phyloP scores from a whole-genome alignment of 2,888 invertebrate genomes.

The Steinernema carpocapsae region DNA sequence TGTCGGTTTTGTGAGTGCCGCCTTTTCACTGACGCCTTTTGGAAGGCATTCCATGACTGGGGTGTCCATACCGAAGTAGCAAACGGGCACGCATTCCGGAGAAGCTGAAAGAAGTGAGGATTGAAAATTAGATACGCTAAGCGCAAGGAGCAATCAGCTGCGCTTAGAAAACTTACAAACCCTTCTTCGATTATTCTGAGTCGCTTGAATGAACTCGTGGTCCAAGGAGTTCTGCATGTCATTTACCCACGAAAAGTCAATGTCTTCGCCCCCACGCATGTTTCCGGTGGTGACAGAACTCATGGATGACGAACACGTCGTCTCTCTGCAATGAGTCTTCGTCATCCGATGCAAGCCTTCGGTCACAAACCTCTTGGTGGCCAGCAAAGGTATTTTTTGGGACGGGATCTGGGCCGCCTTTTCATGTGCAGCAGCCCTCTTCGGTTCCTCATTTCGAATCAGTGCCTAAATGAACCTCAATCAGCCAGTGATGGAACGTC shows the following conservation, averaged over 20 bases:
- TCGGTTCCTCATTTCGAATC: no score
- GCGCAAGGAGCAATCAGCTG: no score
- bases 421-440: no score
- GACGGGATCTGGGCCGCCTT: no score
- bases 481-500: no score
- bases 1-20: neutral
- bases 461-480: no score
- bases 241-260: slow-evolving; percentile 38
- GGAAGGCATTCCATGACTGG: slow-evolving; percentile 12
- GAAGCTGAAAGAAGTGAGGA: neutral
- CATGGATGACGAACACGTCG: neutral
- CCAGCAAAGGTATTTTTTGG: no score
- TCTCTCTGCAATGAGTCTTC: neutral
- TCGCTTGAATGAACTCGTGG: neutral
- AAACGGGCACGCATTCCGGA: neutral
- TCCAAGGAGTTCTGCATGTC: slow-evolving; percentile 35
- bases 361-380: no score
- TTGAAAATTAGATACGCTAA: neutral
- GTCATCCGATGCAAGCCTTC: neutral
- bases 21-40: neutral
- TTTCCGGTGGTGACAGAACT: slow-evolving; percentile 6
- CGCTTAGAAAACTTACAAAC: neutral
- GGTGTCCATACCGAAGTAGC: slow-evolving; percentile 32
- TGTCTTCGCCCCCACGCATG: slow-evolving; percentile 15
- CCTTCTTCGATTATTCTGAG: neutral